Evolutionary conservation across 2,888 invertebrate genomes (phyloP).

Genomic region (Nomada fucata): DNA sequence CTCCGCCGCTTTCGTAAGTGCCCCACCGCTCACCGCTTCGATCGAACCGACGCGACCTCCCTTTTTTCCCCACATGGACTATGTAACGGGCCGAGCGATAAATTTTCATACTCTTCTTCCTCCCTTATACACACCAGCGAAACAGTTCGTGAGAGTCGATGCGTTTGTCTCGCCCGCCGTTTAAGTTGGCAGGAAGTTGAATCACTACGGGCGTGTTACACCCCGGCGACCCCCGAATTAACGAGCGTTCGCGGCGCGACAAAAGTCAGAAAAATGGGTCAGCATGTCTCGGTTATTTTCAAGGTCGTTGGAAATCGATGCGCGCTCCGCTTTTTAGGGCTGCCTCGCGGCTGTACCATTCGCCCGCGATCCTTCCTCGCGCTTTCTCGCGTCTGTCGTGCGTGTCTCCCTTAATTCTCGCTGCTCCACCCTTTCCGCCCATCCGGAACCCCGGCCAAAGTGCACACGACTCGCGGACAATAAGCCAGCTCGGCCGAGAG

Average conservation of each 20-base stretch:
- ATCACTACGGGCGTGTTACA: constrained; percentile 52
- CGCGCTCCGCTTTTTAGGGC: constrained; percentile 47
- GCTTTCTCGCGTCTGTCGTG: constrained; percentile 1
- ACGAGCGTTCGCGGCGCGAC: constrained; percentile 52
- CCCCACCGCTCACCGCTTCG: constrained; percentile 23
- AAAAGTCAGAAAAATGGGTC: constrained; percentile 61
- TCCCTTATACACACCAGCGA: background rate
- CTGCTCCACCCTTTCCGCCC: constrained; percentile 27
- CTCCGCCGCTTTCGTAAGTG: constrained; percentile 27
- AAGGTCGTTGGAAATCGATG: constrained; percentile 64
- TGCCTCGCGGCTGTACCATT: background rate
- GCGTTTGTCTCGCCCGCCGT: constrained; percentile 49
- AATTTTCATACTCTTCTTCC: constrained; percentile 45
- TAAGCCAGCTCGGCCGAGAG: constrained; percentile 63
- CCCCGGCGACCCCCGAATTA: constrained; percentile 39
- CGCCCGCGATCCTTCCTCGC: constrained; percentile 9
- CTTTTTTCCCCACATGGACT: constrained; percentile 38
- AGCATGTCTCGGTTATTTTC: constrained; percentile 67
- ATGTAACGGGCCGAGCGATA: constrained; percentile 57
- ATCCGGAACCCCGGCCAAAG: constrained; percentile 4
- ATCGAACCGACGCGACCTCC: constrained; percentile 29
- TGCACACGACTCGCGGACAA: constrained; percentile 54
- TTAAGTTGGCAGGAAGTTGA: constrained; percentile 48
- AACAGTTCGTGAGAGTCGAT: constrained; percentile 27
- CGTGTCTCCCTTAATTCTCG: constrained; percentile 43